These are phyloP conservation scores for Cichladusa arquata DNA, from an alignment of 2,113 vertebrate species.

Conservation along the genomic window DNA sequence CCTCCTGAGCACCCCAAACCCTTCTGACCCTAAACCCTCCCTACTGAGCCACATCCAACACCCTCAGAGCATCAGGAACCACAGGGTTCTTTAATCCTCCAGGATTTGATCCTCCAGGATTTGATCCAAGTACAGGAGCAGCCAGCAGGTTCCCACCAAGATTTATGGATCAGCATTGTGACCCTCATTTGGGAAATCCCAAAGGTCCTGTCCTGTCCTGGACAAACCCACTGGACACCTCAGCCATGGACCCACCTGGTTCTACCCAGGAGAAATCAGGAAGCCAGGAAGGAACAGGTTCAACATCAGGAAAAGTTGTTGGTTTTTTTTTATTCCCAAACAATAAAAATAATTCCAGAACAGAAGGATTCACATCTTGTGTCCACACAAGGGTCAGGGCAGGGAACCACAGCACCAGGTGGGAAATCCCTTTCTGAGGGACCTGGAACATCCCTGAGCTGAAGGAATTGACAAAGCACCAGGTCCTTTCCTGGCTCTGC, in stretches of 20 bases:
- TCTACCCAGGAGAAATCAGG: neutral
- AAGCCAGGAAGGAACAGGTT: neutral
- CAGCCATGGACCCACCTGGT: neutral
- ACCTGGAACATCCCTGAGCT: neutral
- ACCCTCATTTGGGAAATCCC: fast-evolving
- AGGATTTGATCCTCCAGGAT: neutral
- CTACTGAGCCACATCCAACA: neutral
- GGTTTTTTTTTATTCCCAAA: conserved; percentile 2
- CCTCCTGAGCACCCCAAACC: neutral
- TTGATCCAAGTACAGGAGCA: neutral
- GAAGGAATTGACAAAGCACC: neutral
- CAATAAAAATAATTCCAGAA: neutral
- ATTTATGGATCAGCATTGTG: neutral
- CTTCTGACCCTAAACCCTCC: neutral
- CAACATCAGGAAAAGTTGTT: neutral
- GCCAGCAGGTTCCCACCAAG: neutral
- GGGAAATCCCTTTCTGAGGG: neutral
- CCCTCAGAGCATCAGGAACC: neutral
- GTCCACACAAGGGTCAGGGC: neutral
- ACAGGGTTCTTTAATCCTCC: neutral
- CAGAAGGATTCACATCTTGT: neutral
- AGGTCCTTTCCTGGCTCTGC: neutral
- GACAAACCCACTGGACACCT: neutral
- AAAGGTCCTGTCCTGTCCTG: fast-evolving
- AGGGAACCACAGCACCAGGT: neutral